Evolutionary conservation across 2,888 invertebrate species (phyloP).

Genomic region (Cistogaster globosa): DNA sequence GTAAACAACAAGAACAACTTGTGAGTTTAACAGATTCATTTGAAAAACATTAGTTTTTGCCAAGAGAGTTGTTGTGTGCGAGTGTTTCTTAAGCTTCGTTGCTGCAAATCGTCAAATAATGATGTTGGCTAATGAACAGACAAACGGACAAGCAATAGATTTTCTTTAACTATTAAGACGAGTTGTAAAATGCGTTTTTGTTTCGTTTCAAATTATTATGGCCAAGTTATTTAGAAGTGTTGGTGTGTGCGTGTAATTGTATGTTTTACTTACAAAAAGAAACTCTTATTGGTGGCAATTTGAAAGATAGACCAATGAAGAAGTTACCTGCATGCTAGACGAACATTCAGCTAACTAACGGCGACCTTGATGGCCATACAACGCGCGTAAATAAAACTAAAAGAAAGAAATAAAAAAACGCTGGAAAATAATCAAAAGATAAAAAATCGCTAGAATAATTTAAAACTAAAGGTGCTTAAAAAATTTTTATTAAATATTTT

Average conservation of each 20-base stretch:
- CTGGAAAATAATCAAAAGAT: background rate
- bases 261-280: constrained; percentile 45
- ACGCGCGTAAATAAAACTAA: constrained; percentile 79
- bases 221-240: constrained; percentile 21
- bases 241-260: constrained; percentile 7
- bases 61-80: background rate
- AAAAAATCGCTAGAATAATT: constrained; percentile 25
- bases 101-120: constrained; percentile 51
- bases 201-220: constrained; percentile 42
- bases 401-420: constrained; percentile 36
- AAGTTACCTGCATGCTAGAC: constrained; percentile 72
- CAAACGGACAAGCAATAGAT: constrained; percentile 58
- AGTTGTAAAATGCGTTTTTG: constrained; percentile 53
- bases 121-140: constrained; percentile 18
- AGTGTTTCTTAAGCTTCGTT: constrained; percentile 57
- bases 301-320: constrained; percentile 73
- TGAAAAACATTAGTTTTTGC: constrained; percentile 56
- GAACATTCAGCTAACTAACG: constrained; percentile 81
- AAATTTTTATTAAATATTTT: too few species aligned
- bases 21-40: constrained; percentile 39
- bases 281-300: constrained; percentile 65
- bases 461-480: background rate
- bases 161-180: constrained; percentile 40
- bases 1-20: constrained; percentile 3
- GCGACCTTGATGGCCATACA: constrained; percentile 83